Evolutionary conservation across 2,113 vertebrate genomes (phyloP).

Genomic region (Aleadryas rufinucha): DNA sequence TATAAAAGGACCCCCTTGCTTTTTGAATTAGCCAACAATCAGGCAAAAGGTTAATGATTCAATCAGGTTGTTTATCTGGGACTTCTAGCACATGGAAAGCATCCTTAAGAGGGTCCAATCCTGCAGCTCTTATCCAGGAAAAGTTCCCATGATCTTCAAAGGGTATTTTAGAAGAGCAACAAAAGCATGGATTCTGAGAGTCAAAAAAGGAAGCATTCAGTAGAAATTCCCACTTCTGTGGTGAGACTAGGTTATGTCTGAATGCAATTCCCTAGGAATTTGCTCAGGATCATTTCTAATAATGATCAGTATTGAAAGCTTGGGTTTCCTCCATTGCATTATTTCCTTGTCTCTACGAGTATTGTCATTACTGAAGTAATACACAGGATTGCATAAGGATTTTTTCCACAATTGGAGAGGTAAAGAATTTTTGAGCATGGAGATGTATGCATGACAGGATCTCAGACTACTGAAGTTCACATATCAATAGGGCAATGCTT

Average conservation of each 20-base stretch:
- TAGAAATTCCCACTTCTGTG: neutral
- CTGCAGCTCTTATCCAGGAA: neutral
- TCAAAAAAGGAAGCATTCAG: neutral
- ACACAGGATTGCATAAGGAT: neutral
- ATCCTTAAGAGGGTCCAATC: constrained; percentile 37
- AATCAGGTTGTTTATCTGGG: constrained; percentile 61
- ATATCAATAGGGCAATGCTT: neutral
- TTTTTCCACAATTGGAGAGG: neutral
- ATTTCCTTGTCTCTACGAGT: neutral
- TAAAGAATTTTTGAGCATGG: neutral
- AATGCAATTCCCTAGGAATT: neutral
- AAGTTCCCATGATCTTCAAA: neutral
- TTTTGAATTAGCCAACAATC: constrained; percentile 66
- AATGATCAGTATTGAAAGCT: neutral
- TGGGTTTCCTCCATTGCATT: neutral
- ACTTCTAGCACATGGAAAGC: constrained; percentile 30
- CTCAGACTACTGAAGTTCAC: neutral
- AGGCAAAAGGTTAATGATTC: constrained; percentile 63
- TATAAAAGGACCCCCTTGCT: constrained; percentile 57
- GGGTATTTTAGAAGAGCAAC: neutral
- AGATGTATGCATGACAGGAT: neutral
- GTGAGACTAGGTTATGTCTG: neutral
- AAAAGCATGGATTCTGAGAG: neutral
- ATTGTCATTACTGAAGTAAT: neutral
- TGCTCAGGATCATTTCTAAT: neutral